Conservation (phyloP, 2,113 vertebrate genomes). For the Onychostoma macrolepis region DNA sequence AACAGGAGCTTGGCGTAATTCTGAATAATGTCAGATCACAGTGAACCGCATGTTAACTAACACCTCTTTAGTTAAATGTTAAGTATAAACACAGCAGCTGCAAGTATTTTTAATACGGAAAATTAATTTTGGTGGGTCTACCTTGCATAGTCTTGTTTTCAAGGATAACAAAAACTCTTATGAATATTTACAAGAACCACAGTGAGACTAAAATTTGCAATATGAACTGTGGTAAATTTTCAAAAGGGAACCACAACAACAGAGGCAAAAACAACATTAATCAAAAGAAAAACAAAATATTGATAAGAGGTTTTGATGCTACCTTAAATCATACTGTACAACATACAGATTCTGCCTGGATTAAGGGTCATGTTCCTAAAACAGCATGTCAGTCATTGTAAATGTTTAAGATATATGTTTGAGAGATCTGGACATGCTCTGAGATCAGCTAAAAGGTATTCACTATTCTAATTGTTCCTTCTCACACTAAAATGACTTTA, state of each 20-base stretch:
- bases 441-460: background rate
- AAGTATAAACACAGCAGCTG: conserved; percentile 8
- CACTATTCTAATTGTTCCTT: background rate
- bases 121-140: background rate
- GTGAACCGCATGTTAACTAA: background rate
- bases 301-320: background rate
- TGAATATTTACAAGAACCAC: background rate
- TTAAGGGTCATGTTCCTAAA: background rate
- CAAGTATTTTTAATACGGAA: background rate
- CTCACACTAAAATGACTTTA: background rate
- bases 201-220: background rate
- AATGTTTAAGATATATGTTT: background rate
- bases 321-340: background rate
- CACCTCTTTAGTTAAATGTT: background rate
- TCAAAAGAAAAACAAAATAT: background rate
- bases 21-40: conserved; percentile 15
- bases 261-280: background rate
- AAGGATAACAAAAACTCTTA: background rate
- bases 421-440: background rate
- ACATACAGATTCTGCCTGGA: background rate
- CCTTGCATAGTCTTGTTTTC: background rate
- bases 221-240: background rate
- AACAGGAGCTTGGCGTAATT: background rate
- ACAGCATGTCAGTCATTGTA: background rate
- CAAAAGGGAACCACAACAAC: background rate